Conservation (phyloP, 2,797 vertebrate genomes). For the Choloepus didactylus region DNA sequence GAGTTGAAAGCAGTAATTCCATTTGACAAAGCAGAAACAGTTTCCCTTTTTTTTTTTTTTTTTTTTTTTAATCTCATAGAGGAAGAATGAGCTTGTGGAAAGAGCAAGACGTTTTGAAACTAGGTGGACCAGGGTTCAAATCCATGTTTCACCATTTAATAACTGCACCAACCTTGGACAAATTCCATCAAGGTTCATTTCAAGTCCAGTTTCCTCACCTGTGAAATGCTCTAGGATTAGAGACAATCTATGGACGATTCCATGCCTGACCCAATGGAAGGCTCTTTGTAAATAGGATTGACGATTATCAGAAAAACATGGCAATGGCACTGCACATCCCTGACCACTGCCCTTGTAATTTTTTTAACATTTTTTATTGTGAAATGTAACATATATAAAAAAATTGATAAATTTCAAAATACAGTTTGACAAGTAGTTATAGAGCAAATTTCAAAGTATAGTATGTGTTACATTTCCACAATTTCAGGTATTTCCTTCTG, state of each 20-base stretch:
- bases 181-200: neutral
- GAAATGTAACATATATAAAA: too few species aligned
- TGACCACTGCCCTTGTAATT: neutral
- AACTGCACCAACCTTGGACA: neutral
- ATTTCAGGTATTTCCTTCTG: too few species aligned
- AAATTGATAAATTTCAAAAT: too few species aligned
- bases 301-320: neutral
- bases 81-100: neutral
- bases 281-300: neutral
- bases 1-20: neutral
- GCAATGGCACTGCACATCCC: fast-evolving
- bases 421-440: too few species aligned
- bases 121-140: neutral
- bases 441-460: too few species aligned
- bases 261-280: neutral
- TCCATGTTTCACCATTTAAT: too few species aligned
- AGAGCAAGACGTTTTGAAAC: neutral
- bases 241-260: neutral
- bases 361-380: too few species aligned
- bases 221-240: neutral
- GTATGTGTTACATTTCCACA: too few species aligned
- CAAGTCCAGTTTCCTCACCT: neutral
- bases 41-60: neutral
- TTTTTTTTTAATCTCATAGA: neutral
- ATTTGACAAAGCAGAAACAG: neutral